Conservation (phyloP, 2,113 vertebrate species). For the Ptilonorhynchus violaceus region DNA sequence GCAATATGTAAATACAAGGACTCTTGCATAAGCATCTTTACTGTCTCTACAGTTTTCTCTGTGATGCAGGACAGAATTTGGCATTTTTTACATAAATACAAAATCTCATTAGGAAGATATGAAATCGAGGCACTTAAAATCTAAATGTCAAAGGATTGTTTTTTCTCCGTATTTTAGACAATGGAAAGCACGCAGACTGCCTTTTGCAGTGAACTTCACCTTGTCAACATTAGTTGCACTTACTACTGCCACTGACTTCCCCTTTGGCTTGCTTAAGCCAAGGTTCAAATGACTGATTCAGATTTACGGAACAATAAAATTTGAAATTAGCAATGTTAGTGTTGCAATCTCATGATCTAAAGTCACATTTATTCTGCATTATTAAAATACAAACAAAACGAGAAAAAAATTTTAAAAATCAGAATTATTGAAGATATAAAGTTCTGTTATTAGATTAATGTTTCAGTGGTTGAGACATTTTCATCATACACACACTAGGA, state of each 20-base stretch:
- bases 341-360: not conserved
- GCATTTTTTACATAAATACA: not conserved
- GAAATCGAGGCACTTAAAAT: not conserved
- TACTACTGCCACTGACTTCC: not conserved
- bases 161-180: not conserved
- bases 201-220: not conserved
- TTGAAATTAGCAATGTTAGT: not conserved
- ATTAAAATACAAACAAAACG: not conserved
- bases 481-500: not conserved
- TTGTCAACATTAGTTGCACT: not conserved
- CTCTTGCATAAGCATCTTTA: not conserved
- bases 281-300: not conserved
- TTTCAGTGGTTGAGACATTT: not conserved
- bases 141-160: not conserved
- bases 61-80: not conserved
- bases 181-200: not conserved
- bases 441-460: rapidly evolving
- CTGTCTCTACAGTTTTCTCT: not conserved
- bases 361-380: not conserved
- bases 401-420: not conserved
- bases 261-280: rapidly evolving
- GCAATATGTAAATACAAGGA: not conserved
- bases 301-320: not conserved
- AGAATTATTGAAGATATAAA: not conserved
- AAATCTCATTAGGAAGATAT: not conserved